phyloP scores from a whole-genome alignment of 2,888 invertebrate genomes.

The Carabus problematicus region DNA sequence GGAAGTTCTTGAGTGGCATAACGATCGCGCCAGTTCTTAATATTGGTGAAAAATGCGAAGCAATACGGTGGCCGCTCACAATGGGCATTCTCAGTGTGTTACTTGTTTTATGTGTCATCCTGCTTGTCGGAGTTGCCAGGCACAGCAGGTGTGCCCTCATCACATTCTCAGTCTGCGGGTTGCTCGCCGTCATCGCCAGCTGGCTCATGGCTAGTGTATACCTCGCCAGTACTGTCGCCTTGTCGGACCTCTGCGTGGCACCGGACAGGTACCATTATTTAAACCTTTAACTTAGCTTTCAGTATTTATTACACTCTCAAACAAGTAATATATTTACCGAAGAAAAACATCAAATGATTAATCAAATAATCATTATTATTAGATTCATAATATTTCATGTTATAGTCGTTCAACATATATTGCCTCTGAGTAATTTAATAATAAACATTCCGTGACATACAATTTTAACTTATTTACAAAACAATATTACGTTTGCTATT shows the following conservation, averaged over 20 bases:
- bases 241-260: slow-evolving; percentile 81
- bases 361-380: no score
- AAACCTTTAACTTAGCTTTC: slow-evolving; percentile 44
- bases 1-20: slow-evolving; percentile 74
- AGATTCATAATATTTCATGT: no score
- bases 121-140: slow-evolving; percentile 87
- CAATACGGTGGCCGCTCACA: slow-evolving; percentile 86
- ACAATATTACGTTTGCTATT: no score
- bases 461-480: neutral
- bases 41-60: slow-evolving; percentile 75
- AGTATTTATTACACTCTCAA: no score
- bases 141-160: slow-evolving; percentile 90
- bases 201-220: slow-evolving; percentile 90
- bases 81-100: slow-evolving; percentile 87
- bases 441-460: neutral
- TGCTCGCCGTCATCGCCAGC: slow-evolving; percentile 85
- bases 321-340: no score
- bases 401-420: slow-evolving; percentile 47
- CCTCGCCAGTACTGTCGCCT: slow-evolving; percentile 83
- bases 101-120: slow-evolving; percentile 85
- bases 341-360: no score
- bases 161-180: slow-evolving; percentile 85
- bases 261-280: slow-evolving; percentile 60
- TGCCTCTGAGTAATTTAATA: slow-evolving; percentile 51
- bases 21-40: slow-evolving; percentile 69